Conservation (phyloP, 2,888 invertebrate genomes). For the Nomada goodeniana region DNA sequence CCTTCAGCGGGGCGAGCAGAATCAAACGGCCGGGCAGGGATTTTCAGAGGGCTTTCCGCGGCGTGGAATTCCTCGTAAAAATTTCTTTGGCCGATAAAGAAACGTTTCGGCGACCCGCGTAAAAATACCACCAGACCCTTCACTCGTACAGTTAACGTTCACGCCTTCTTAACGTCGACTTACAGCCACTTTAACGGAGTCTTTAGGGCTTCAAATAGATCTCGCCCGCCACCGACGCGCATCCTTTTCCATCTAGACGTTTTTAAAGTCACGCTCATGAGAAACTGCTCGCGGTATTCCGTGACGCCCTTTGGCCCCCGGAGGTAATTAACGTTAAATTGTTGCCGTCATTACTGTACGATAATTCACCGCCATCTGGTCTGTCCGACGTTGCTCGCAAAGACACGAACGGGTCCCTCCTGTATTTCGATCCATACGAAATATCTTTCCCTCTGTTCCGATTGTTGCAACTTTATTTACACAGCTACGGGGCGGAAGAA, state of each 20-base stretch:
- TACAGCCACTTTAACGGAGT: conserved; percentile 81
- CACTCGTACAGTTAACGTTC: conserved; percentile 71
- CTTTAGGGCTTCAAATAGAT: conserved; percentile 82
- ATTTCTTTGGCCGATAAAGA: conserved; percentile 48
- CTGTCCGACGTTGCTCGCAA: conserved; percentile 25
- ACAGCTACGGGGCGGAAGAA: not conserved
- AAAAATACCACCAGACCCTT: conserved; percentile 75
- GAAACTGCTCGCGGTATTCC: conserved; percentile 47
- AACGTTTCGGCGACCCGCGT: conserved; percentile 67
- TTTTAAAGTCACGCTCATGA: conserved; percentile 62
- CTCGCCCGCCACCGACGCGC: conserved; percentile 56
- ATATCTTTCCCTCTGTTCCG: conserved; percentile 9
- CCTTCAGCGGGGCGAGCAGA: not conserved
- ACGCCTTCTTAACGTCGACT: conserved; percentile 78
- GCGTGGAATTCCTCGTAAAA: conserved; percentile 53
- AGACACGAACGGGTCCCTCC: not conserved
- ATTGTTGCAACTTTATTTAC: conserved; percentile 43
- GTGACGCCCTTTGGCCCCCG: conserved; percentile 45
- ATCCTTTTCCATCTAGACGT: conserved; percentile 59
- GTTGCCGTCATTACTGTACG: conserved; percentile 56
- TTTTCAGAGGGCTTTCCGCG: conserved; percentile 18
- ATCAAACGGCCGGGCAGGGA: not conserved
- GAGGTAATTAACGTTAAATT: conserved; percentile 70
- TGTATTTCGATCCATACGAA: conserved; percentile 11
- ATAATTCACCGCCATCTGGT: conserved; percentile 59